These are phyloP conservation scores for Pomatostomus ruficeps DNA, from an alignment of 2,113 vertebrate species.

Conservation along the genomic window DNA sequence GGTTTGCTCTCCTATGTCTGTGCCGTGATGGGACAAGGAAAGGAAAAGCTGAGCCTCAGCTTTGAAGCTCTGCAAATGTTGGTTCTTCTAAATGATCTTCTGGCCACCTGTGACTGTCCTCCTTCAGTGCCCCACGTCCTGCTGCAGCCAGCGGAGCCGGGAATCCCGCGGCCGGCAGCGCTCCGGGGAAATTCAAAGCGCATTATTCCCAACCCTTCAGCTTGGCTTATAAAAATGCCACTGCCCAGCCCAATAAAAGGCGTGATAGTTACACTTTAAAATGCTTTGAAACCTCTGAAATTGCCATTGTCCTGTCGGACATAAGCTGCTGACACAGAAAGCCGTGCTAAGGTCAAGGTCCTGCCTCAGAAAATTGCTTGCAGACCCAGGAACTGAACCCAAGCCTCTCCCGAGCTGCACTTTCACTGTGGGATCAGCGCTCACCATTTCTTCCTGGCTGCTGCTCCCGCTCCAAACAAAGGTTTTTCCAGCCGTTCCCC, in stretches of 20 bases:
- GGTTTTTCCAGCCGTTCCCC: background rate
- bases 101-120: background rate
- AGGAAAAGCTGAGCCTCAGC: no score
- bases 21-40: no score
- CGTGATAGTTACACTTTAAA: conserved; percentile 23
- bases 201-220: background rate
- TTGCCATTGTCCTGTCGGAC: background rate
- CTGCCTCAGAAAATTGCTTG: background rate
- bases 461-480: background rate
- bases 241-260: background rate
- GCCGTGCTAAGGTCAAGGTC: background rate
- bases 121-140: background rate
- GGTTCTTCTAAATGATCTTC: background rate
- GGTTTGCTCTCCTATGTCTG: accelerated
- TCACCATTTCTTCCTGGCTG: background rate
- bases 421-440: background rate
- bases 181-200: background rate
- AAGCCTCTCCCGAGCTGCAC: background rate
- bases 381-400: background rate
- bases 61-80: background rate
- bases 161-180: background rate
- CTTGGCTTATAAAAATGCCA: background rate
- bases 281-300: conserved; percentile 27
- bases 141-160: accelerated
- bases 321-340: background rate